These are phyloP conservation scores for Deroptyus accipitrinus DNA, from an alignment of 2,113 vertebrate species.

Conservation along the genomic window DNA sequence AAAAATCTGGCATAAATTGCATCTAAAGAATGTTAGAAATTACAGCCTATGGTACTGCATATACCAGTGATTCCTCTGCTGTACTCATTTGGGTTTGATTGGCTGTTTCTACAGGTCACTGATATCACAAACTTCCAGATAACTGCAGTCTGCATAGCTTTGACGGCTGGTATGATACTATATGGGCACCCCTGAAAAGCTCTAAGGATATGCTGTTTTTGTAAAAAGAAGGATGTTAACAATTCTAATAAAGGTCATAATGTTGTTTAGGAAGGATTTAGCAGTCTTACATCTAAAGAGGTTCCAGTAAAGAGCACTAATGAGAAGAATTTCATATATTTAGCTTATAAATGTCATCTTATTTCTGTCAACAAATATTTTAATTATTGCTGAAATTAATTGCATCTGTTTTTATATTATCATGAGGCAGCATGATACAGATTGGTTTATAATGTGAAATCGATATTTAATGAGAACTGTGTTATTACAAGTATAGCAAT, in stretches of 20 bases:
- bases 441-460: constrained; percentile 38
- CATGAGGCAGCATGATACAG: background rate
- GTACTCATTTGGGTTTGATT: background rate
- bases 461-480: constrained; percentile 1
- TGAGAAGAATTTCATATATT: background rate
- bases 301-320: background rate
- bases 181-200: background rate
- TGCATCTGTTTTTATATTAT: background rate
- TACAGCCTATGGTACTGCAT: background rate
- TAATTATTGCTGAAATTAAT: constrained; percentile 30
- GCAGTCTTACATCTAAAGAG: background rate
- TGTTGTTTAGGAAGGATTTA: background rate
- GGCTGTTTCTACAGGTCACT: background rate
- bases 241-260: background rate
- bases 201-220: background rate
- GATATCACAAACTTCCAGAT: background rate
- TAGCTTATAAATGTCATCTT: background rate
- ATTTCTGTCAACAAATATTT: background rate
- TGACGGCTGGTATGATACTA: background rate
- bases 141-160: background rate
- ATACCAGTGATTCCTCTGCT: background rate
- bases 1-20: background rate
- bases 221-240: background rate
- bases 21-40: background rate
- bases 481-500: background rate